Base-by-base conservation (phyloP, 2,888 invertebrate species). In the Melanotus villosus region DNA sequence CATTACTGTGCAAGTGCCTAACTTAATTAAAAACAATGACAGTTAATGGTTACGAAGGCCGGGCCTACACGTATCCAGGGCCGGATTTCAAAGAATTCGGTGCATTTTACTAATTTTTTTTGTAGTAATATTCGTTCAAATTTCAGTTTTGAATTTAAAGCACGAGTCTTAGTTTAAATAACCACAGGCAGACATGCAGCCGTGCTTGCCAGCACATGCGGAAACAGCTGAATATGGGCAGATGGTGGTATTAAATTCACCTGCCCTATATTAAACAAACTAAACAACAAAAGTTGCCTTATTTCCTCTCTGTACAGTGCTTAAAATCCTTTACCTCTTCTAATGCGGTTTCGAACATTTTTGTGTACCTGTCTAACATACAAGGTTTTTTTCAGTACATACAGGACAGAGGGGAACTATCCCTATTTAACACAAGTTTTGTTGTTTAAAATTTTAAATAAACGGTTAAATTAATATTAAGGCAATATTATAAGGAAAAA, bases 141-240 rank as follows among this genome's bases (percentile, higher is more conserved):
- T 47, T 50, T 26, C 21, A n/a, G 21, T 10, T 50, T 50, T 50
- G 23, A 50, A 50, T 50, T 26, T 26, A 21, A 50, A 34, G 34
- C 34, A 34, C 34, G 34, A 34, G 34, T n/a, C n/a, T n/a, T n/a
- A n/a, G n/a, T n/a, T n/a, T n/a, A n/a, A n/a, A n/a, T n/a, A 26
- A 26, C 3, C 26, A 7, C 26, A 7, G 16, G 52, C 30, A 36
- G 38, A 63, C 38, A 32, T 41, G 56, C 68, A 54, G 56, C 70
- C 14, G 57, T n/a, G 50, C 12, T 30, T 52, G 59, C 43, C 50
- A 21, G 47, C 57, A 57, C 60, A 45, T 68, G 63, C 71, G 71
- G 71, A 72, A 72, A 72, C 71, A 72, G 71, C 71, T 72, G 71
- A 66, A 64, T 58, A 58, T 57, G 19, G 68, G 71, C 71, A 72